Base-by-base conservation (phyloP, 2,797 vertebrate species). In the Oreonectes daqikongensis region DNA sequence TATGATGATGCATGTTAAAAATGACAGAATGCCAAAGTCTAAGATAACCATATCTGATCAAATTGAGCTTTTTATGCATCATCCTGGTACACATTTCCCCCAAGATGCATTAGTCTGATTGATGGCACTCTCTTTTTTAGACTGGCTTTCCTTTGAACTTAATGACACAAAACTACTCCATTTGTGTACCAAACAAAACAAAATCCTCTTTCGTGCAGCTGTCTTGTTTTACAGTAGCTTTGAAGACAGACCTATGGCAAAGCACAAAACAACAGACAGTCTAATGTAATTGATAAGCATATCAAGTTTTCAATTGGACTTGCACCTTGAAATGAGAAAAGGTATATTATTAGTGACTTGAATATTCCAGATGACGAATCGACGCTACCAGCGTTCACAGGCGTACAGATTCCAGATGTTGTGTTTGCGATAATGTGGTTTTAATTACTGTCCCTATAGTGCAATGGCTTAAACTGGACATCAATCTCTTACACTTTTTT, bases 341-440 rank as follows among this genome's bases (percentile, higher is more conserved):
- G 6, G 40, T 12, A 42, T 59, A 28, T 60, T 24, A 28, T 57
- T 20, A 64, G 30, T 57, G 38, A 14, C 28, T 67, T 40, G 20
- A 66, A 77, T 53, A 2, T 71, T 75, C 59, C 17, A 5, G 48
- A 53, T 72, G 52, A 11, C 1, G 10, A 72, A 69, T 71, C 61
- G 6, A 68, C 22, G 57, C 72, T 32, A 17, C 17, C 30, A 53
- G 60, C n/a, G 7, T 20, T 77, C 63, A 57, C n/a, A 50, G 57
- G 71, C 42, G 44, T 35, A 46, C 18, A 22, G 46, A 71, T 75
- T 66, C 83, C 83, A 84, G 85, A 83, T 86, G 83, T 86, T 83
- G 77, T 80, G 67, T 90, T 90, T 89, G 86, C 86, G 85, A 88
- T 93, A 92, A 93, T 92, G 90, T 90, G 87, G 91, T 92, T 92